Conservation (phyloP, 2,113 vertebrate species). For the Misgurnus mizolepis region DNA sequence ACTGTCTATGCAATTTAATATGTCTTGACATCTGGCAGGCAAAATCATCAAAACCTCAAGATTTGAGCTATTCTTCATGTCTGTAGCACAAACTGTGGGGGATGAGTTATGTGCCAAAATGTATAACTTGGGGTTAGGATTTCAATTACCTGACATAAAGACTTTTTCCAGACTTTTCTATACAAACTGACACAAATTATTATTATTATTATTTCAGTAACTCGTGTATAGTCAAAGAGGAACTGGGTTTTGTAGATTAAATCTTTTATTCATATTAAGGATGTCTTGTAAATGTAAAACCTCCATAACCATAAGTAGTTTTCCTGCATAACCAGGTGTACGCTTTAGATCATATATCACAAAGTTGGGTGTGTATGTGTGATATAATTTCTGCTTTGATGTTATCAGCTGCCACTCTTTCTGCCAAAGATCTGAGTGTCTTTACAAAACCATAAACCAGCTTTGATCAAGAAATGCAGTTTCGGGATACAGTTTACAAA, state of each 20-base stretch:
- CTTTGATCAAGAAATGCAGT: background rate
- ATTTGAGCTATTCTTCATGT: too few relatives aligned
- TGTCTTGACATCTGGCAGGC: too few relatives aligned
- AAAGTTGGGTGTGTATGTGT: background rate
- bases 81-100: too few relatives aligned
- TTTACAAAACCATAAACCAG: background rate
- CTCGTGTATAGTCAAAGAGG: background rate
- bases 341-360: constrained; percentile 14
- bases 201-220: background rate
- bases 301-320: background rate
- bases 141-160: too few relatives aligned
- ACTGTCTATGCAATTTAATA: too few relatives aligned
- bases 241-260: background rate
- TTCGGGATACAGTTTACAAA: background rate
- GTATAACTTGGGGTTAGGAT: too few relatives aligned
- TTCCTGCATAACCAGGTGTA: constrained; percentile 48
- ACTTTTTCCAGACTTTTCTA: too few relatives aligned
- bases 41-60: too few relatives aligned
- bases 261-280: background rate
- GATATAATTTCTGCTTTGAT: constrained; percentile 17
- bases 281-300: background rate
- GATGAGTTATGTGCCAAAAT: too few relatives aligned
- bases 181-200: too few relatives aligned
- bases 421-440: background rate
- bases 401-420: constrained; percentile 19